Conservation (phyloP, 1,140 invertebrate genomes). For the Capitella teleta region DNA sequence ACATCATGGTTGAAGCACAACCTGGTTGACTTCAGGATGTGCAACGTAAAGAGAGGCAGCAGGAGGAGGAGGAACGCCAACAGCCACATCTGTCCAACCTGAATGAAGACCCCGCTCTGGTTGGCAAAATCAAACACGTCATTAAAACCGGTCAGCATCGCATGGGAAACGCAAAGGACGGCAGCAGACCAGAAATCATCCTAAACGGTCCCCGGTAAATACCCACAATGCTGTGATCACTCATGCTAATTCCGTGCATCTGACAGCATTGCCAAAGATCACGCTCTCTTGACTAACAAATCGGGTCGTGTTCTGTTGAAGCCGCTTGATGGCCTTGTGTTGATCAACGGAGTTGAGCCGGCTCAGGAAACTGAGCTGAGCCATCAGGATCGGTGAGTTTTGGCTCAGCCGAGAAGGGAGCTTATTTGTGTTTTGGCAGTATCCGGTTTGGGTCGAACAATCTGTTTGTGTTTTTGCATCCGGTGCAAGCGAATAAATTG, state of each 20-base stretch:
- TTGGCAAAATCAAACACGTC: constrained; percentile 12
- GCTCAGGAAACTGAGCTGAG: constrained; percentile 8
- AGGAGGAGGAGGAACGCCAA: constrained; percentile 8
- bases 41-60: constrained; percentile 8
- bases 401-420: not conserved
- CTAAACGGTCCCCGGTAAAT: constrained; percentile 15
- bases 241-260: not conserved
- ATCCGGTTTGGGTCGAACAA: constrained; percentile 16
- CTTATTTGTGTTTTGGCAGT: constrained; percentile 9
- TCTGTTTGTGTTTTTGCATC: constrained; percentile 17
- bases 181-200: constrained; percentile 8
- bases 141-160: not conserved
- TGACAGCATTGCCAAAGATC: constrained; percentile 5
- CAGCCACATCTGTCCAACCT: constrained; percentile 12
- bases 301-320: not conserved
- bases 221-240: not conserved
- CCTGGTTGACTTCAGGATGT: constrained; percentile 1
- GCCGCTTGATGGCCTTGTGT: constrained; percentile 15
- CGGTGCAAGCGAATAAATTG: constrained; percentile 9
- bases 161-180: constrained; percentile 14
- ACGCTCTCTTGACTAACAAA: constrained; percentile 7
- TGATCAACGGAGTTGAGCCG: constrained; percentile 14
- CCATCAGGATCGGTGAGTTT: constrained; percentile 17
- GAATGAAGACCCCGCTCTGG: constrained; percentile 13
- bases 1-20: not conserved